phyloP scores from a whole-genome alignment of 1,140 invertebrate genomes.

The Choristoneura fumiferana region DNA sequence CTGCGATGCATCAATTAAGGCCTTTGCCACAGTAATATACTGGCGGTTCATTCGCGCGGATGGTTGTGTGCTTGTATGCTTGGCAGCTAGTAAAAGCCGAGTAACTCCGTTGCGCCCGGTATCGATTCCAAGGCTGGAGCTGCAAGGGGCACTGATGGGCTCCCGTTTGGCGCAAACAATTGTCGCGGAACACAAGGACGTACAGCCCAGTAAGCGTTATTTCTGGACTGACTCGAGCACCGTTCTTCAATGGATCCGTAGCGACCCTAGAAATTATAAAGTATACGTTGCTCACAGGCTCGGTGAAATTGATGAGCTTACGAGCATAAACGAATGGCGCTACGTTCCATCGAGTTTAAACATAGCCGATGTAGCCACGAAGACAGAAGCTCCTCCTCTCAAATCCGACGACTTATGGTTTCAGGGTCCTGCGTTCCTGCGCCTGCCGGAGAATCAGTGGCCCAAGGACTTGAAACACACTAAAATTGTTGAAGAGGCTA shows the following conservation, averaged over 20 bases:
- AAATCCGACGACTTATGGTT: neutral
- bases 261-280: slow-evolving; percentile 35
- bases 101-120: too few relatives aligned
- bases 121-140: too few relatives aligned
- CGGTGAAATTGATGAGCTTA: slow-evolving; percentile 43
- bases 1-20: slow-evolving; percentile 31
- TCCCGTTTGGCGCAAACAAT: too few relatives aligned
- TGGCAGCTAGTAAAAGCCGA: too few relatives aligned
- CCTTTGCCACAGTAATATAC: slow-evolving; percentile 3
- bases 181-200: too few relatives aligned
- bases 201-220: too few relatives aligned
- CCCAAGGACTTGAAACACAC: slow-evolving; percentile 35
- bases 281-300: slow-evolving; percentile 56
- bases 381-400: neutral
- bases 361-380: neutral
- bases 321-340: slow-evolving; percentile 39
- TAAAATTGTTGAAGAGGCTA: slow-evolving; percentile 33
- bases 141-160: too few relatives aligned
- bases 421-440: neutral
- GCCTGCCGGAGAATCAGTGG: slow-evolving; percentile 14
- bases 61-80: too few relatives aligned
- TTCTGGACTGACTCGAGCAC: slow-evolving; percentile 25
- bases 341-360: slow-evolving; percentile 19
- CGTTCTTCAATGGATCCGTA: slow-evolving; percentile 33
- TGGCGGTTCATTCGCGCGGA: too few relatives aligned